A percentile compares a stretch with the other conserved stretches of the same genome.
Conservation (phyloP, 2,888 invertebrate genomes). For the Geotrupes spiniger region DNA sequence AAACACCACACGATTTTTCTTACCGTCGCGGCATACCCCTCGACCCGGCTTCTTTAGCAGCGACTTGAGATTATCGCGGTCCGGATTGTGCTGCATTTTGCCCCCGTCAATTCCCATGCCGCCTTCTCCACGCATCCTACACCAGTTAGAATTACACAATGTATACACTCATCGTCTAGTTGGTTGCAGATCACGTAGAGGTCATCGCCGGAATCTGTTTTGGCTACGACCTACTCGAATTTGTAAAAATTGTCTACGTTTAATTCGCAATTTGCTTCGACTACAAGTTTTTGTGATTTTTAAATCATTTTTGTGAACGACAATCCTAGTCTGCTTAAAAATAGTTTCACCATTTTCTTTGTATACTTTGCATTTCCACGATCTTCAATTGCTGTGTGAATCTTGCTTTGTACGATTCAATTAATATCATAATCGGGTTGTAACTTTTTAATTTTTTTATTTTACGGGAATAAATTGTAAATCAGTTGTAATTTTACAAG, state of each 20-base stretch:
- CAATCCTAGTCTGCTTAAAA: no score
- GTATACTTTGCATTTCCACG: conserved; percentile 52
- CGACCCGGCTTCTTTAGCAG: conserved; percentile 74
- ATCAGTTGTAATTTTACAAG: no score
- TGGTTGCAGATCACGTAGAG: conserved; percentile 47
- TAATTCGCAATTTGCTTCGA: conserved; percentile 41
- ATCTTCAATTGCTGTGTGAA: conserved; percentile 47
- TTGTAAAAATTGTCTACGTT: conserved; percentile 39
- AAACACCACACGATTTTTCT: conserved; percentile 71
- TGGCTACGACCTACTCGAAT: conserved; percentile 25
- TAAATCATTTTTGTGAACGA: no score
- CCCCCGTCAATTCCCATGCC: conserved; percentile 50
- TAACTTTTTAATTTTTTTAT: no score
- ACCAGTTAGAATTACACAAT: conserved; percentile 40
- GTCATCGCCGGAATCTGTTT: conserved; percentile 27
- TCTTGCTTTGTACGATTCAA: no score
- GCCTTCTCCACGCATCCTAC: conserved; percentile 44
- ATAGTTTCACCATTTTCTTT: no score
- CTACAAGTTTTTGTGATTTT: conserved; percentile 9
- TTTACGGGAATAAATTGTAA: no score
- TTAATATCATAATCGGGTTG: no score
- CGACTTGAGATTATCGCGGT: conserved; percentile 65
- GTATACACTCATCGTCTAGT: conserved; percentile 34
- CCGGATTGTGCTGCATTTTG: conserved; percentile 56
- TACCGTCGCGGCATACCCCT: conserved; percentile 53